Conservation (phyloP, 2,888 invertebrate genomes). For the Tenodera sinensis region DNA sequence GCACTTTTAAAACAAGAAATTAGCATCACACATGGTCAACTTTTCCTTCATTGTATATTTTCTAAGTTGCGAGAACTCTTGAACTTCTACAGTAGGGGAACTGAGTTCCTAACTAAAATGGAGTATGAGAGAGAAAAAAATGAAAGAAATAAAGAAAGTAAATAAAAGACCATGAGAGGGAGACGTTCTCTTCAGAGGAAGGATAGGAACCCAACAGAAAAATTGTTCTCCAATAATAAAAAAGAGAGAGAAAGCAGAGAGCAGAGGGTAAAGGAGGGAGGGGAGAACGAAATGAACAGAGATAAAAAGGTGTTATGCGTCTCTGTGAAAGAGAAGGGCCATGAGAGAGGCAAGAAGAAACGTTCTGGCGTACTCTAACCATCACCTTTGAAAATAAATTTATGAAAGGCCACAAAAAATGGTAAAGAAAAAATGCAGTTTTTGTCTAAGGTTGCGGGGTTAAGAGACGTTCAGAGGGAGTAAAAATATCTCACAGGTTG, state of each 20-base stretch:
- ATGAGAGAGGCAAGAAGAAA: background rate
- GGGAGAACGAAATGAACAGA: background rate
- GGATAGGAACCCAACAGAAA: background rate
- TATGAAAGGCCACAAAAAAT: background rate
- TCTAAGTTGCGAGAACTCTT: background rate
- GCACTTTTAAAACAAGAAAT: background rate
- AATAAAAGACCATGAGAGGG: background rate
- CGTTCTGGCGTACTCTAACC: background rate
- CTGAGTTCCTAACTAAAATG: background rate
- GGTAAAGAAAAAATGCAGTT: background rate
- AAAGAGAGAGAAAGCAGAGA: background rate
- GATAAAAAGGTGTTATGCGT: background rate
- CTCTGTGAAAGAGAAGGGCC: background rate
- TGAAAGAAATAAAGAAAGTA: background rate
- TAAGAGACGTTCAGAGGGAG: background rate
- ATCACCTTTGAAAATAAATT: conserved; percentile 13
- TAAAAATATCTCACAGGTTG: conserved; percentile 7
- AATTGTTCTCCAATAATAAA: conserved; percentile 5
- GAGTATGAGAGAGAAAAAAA: background rate
- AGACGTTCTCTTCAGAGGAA: background rate
- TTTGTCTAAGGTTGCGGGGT: background rate
- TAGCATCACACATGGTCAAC: background rate
- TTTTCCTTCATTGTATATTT: background rate
- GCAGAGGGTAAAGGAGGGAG: too few species aligned
- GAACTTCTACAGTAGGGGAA: background rate